A percentile compares a stretch with the other conserved stretches of the same genome.
phyloP scores from a whole-genome alignment of 2,888 invertebrate species.

The Ametastegia equiseti region DNA sequence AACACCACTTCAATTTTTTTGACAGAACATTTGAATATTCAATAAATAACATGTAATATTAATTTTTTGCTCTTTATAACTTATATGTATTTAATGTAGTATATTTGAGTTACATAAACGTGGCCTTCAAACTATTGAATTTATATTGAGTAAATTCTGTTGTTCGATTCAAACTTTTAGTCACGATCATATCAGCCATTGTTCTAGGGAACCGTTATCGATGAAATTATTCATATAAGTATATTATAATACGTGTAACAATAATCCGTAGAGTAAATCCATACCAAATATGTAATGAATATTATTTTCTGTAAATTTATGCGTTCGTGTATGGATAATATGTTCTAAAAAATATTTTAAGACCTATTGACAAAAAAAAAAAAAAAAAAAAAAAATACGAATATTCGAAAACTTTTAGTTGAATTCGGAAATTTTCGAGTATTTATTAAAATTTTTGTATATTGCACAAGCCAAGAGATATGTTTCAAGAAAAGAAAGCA shows the following conservation, averaged over 20 bases:
- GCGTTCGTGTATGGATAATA: conserved; percentile 49
- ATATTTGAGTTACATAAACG: conserved; percentile 9
- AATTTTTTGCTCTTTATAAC: conserved; percentile 28
- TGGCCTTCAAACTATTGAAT: conserved; percentile 25
- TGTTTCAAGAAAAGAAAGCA: background rate
- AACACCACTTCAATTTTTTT: conserved; percentile 32
- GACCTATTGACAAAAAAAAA: background rate
- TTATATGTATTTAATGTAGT: conserved; percentile 3
- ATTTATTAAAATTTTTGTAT: conserved; percentile 7
- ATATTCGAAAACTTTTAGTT: background rate
- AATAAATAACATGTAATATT: conserved; percentile 39
- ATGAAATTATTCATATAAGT: conserved; percentile 59
- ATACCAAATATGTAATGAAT: conserved; percentile 58
- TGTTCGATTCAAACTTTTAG: background rate
- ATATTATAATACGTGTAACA: conserved; percentile 60
- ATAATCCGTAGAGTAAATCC: conserved; percentile 56
- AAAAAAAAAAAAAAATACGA: too few relatives aligned
- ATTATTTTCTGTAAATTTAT: conserved; percentile 53
- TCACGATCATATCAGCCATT: background rate
- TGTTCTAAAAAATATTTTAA: background rate
- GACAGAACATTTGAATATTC: conserved; percentile 13
- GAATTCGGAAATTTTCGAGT: conserved; percentile 6
- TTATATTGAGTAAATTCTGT: background rate
- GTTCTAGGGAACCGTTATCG: background rate
- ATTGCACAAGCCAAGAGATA: conserved; percentile 38